Conservation (phyloP, 2,113 vertebrate genomes). For the Phylloscopus whistleri region DNA sequence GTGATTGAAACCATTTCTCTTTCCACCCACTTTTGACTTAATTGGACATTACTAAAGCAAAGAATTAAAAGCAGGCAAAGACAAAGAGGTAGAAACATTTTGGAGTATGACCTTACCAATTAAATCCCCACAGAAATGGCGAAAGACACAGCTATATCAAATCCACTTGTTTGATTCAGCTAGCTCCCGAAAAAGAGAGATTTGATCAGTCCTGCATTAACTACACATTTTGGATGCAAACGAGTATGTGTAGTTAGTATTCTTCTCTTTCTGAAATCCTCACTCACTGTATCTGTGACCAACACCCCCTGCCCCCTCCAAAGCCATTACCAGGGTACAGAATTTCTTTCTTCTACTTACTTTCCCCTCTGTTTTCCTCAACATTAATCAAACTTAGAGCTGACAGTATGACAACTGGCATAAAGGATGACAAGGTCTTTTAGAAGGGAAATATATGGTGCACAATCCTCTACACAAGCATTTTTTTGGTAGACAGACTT, state of each 20-base stretch:
- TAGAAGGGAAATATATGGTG: not conserved
- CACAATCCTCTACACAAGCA: not conserved
- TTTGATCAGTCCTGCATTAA: not conserved
- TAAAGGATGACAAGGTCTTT: constrained; percentile 7
- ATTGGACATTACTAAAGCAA: not conserved
- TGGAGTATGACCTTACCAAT: not conserved
- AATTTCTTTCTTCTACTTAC: not conserved
- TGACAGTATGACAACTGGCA: not conserved
- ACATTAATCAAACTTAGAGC: not conserved
- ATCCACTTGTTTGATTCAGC: not conserved
- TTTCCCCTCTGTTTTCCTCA: not conserved
- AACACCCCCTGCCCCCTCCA: accelerated
- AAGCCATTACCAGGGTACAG: not conserved
- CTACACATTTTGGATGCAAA: not conserved
- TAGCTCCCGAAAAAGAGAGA: not conserved
- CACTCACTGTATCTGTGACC: not conserved
- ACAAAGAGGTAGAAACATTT: not conserved
- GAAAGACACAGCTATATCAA: not conserved
- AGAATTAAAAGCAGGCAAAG: not conserved
- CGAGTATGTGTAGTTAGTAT: not conserved
- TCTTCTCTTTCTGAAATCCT: not conserved
- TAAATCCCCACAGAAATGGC: not conserved
- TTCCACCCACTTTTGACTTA: not conserved
- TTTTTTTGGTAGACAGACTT: not conserved
- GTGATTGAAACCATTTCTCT: not conserved